Percentiles rank a stretch among this genome's conserved stretches.
Conservation (phyloP, 2,113 vertebrate genomes). For the Pandion haliaetus region DNA sequence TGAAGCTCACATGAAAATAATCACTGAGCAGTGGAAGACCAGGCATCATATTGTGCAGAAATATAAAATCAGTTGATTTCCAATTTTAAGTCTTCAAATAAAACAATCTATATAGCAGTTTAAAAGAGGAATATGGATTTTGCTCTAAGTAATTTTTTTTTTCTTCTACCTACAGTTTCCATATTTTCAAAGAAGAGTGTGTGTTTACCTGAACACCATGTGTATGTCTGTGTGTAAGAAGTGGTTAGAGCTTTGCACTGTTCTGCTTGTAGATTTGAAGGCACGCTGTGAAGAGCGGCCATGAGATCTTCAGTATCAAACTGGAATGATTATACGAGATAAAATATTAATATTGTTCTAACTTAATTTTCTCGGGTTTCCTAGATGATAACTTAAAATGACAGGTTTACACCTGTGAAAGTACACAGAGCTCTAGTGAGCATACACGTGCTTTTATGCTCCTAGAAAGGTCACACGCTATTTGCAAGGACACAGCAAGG, state of each 20-base stretch:
- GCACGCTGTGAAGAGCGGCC: accelerated
- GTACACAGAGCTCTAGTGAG: neutral
- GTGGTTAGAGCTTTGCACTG: neutral
- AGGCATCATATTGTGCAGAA: neutral
- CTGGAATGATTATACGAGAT: neutral
- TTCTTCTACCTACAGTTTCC: neutral
- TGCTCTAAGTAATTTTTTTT: neutral
- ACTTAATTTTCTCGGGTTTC: neutral
- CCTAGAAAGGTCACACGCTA: neutral
- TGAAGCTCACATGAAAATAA: neutral
- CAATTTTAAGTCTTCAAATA: neutral
- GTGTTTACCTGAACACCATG: accelerated
- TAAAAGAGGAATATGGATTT: neutral
- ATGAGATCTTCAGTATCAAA: neutral
- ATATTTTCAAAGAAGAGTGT: neutral
- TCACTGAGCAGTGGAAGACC: neutral
- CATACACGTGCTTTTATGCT: neutral
- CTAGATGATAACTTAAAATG: neutral
- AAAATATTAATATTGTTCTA: neutral
- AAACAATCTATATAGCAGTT: neutral
- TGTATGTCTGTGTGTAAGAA: neutral
- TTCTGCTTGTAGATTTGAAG: neutral
- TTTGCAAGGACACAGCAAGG: neutral
- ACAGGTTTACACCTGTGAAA: neutral
- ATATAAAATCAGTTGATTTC: neutral